Conservation (phyloP, 2,797 vertebrate species). For the Hapalemur alaotrensis region DNA sequence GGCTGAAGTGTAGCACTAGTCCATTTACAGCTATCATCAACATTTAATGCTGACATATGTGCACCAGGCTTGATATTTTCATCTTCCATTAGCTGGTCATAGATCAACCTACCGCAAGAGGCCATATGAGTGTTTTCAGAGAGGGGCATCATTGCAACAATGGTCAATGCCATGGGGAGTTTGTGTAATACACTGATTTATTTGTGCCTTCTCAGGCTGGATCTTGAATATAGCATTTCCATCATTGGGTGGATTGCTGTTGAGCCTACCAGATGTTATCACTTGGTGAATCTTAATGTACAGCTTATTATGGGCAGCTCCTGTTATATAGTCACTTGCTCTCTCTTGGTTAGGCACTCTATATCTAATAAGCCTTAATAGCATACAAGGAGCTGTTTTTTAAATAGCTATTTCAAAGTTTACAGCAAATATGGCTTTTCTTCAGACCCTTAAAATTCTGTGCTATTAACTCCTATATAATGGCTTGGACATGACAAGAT, state of each 20-base stretch:
- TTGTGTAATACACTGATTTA: not conserved
- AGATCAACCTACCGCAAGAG: not conserved
- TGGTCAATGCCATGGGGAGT: not conserved
- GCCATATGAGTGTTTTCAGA: not conserved
- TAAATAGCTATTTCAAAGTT: not conserved
- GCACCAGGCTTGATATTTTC: not conserved
- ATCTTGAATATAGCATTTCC: not conserved
- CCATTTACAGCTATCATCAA: not conserved
- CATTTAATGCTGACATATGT: constrained; percentile 1
- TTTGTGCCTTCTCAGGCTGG: not conserved
- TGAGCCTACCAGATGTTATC: not conserved
- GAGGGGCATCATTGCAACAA: not conserved
- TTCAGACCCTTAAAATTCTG: not conserved
- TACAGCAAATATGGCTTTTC: not conserved
- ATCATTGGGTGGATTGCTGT: not conserved
- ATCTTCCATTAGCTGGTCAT: not conserved
- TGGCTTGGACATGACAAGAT: not conserved
- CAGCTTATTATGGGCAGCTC: not conserved
- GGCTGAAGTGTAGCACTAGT: not conserved
- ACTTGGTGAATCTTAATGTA: not conserved
- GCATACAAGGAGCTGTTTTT: not conserved
- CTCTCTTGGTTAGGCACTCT: not conserved
- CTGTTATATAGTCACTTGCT: not conserved
- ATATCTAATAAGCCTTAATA: not conserved
- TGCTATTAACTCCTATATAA: not conserved